Conservation (phyloP, 2,888 invertebrate genomes). For the Orthosia gracilis region DNA sequence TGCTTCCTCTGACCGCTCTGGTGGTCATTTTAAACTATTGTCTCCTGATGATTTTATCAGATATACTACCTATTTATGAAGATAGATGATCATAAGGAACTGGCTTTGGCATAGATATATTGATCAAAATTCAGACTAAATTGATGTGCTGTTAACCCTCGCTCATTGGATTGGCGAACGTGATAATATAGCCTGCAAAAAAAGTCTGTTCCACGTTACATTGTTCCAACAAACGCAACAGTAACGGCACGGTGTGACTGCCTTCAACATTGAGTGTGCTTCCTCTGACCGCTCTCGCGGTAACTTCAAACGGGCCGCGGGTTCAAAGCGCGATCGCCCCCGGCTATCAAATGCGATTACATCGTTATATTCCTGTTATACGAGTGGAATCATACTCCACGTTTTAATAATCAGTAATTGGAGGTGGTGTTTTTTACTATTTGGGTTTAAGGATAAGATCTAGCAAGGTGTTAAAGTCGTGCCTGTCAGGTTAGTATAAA, state of each 20-base stretch:
- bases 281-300: slow-evolving; percentile 76
- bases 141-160: too few relatives aligned
- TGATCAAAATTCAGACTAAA: too few relatives aligned
- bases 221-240: background rate
- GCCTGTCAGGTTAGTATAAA: slow-evolving; percentile 14
- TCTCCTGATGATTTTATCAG: too few relatives aligned
- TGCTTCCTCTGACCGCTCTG: slow-evolving; percentile 76
- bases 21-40: slow-evolving; percentile 78
- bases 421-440: slow-evolving; percentile 49
- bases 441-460: slow-evolving; percentile 48
- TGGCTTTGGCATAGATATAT: too few relatives aligned
- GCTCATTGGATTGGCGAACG: too few relatives aligned
- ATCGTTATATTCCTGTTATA: slow-evolving; percentile 62
- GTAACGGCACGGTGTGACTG: slow-evolving; percentile 72
- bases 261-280: slow-evolving; percentile 69
- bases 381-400: slow-evolving; percentile 57
- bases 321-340: slow-evolving; percentile 79
- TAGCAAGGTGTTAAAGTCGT: slow-evolving; percentile 46
- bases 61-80: too few relatives aligned
- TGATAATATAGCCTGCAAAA: too few relatives aligned
- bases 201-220: background rate
- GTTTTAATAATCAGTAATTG: slow-evolving; percentile 63
- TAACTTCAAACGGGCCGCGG: slow-evolving; percentile 80
- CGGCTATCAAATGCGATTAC: slow-evolving; percentile 67
- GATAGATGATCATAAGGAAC: too few relatives aligned